Conservation (phyloP, 2,888 invertebrate genomes). For the Pristionchus entomophagus region DNA sequence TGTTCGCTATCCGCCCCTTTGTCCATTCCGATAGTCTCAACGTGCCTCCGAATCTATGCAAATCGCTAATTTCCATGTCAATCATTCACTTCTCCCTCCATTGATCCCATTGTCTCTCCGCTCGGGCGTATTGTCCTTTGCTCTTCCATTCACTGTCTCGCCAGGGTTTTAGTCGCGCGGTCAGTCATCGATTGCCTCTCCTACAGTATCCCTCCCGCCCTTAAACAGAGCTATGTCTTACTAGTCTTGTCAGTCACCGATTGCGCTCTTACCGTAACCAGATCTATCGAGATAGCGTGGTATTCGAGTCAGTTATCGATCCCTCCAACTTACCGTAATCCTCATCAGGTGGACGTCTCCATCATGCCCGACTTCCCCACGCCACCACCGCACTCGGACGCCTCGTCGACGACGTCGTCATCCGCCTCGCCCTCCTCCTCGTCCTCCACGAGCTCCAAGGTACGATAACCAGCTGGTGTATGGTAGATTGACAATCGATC, state of each 20-base stretch:
- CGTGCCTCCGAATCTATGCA: neutral
- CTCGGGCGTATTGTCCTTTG: neutral
- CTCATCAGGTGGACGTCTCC: slow-evolving; percentile 3
- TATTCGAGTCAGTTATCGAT: neutral
- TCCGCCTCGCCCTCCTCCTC: neutral
- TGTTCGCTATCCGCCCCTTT: neutral
- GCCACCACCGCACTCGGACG: slow-evolving; percentile 1
- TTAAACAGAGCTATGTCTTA: too few species aligned
- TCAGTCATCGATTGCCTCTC: too few species aligned
- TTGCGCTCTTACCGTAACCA: neutral
- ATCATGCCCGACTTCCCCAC: slow-evolving; percentile 43
- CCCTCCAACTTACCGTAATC: neutral
- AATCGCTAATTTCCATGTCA: too few species aligned
- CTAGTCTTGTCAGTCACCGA: neutral
- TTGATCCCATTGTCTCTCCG: neutral
- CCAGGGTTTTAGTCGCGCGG: too few species aligned
- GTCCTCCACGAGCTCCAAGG: neutral
- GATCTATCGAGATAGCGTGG: neutral
- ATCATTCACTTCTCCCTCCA: too few species aligned
- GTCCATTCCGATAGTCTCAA: too few species aligned
- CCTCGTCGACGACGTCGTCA: neutral
- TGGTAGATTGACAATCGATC: neutral
- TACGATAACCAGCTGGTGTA: neutral
- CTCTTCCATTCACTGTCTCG: neutral
- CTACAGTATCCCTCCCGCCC: too few species aligned